Base-by-base conservation (phyloP, 2,888 invertebrate genomes). In the Drosophila prostipennis region DNA sequence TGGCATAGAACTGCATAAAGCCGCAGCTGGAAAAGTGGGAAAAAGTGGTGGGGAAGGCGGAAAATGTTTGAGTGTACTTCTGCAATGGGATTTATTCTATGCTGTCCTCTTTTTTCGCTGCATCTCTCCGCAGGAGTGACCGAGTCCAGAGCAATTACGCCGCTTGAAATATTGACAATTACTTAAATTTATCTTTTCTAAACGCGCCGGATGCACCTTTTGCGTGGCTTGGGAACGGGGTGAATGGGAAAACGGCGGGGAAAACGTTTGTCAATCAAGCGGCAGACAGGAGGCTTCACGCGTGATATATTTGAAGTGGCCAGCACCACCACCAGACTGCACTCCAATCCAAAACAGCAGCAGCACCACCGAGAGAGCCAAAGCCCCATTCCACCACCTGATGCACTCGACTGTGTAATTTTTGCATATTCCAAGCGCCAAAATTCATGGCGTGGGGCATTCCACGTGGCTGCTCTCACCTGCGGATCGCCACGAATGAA, bases 141-240 rank as follows among this genome's bases (percentile, higher is more conserved):
- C 52, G 69, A 69, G 59, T 42, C 40, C 69, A 63, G 73, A 79
- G 84, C 84, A 85, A 85, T 85, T 85, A 87, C 82, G 68, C 42
- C 80, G 79, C 82, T 85, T 83, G 85, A 85, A 85, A 85, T 85
- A 85, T 85, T 85, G 84, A 85, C 87, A 87, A 87, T 87, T 85
- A 85, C 84, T 85, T 87, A 87, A 87, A 85, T 85, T 85, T 85
- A 85, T 85, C 82, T 83, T 84, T 87, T 80, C 87, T 85, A 87
- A 87, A 79, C 82, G 85, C 82, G 57, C 37, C 75, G 77, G 61
- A 76, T 67, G 81, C 86, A 83, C 84, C 82, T 86, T 63, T 63
- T 48, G 10, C 23, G 0, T 4, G 39, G n/a, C 14, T 4, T 8
- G 42, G 34, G 57, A 34, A 11, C 34, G 42, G 34, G 57, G 7